Conservation (phyloP, 2,113 vertebrate genomes). For the Dipodomys merriami region DNA sequence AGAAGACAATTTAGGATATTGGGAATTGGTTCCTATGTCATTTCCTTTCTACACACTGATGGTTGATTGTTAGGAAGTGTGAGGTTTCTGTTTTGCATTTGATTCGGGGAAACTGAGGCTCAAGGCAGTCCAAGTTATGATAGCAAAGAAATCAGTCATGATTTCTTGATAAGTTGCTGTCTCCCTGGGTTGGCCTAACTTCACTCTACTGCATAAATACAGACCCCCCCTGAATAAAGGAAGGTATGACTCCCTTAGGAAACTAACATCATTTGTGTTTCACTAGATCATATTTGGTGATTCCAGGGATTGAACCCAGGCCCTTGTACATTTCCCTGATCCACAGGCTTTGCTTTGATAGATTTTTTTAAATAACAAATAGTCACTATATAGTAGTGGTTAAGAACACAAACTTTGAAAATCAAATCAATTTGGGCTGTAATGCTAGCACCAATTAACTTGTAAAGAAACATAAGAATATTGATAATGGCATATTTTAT, state of each 20-base stretch:
- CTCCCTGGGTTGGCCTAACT: neutral
- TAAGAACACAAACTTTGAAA: conserved; percentile 2
- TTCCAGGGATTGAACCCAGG: neutral
- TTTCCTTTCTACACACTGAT: neutral
- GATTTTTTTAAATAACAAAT: conserved; percentile 16
- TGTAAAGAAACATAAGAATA: neutral
- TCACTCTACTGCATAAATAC: neutral
- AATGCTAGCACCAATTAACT: neutral
- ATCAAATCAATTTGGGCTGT: neutral
- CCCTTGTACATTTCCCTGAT: neutral
- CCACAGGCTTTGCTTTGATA: neutral
- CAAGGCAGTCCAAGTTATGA: neutral
- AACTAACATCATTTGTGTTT: conserved; percentile 1
- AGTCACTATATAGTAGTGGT: neutral
- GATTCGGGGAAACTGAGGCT: neutral
- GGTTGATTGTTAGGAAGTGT: neutral
- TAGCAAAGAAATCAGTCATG: neutral
- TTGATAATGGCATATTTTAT: neutral
- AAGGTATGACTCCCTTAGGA: neutral
- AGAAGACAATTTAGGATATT: conserved; percentile 27
- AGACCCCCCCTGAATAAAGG: neutral
- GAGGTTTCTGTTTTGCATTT: neutral
- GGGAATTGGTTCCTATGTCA: neutral
- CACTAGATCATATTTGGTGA: neutral
- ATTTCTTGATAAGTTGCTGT: neutral